Evolutionary conservation across 2,797 vertebrate genomes (phyloP).

Genomic region (Poecilia velifera): DNA sequence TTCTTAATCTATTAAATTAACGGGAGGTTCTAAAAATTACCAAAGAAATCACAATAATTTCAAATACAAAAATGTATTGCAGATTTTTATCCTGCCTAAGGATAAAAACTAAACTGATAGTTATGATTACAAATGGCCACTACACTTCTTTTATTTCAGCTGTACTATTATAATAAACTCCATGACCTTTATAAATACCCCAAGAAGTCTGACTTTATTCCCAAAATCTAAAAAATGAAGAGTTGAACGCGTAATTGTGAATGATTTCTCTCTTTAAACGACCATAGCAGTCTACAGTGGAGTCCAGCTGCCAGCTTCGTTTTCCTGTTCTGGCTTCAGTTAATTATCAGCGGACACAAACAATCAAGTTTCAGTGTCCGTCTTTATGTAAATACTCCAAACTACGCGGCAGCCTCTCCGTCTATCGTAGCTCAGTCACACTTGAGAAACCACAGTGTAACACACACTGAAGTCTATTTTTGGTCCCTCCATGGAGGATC

Average conservation of each 20-base stretch:
- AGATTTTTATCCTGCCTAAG: too few species aligned
- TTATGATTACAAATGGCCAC: too few species aligned
- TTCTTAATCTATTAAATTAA: too few species aligned
- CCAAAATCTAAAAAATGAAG: background rate
- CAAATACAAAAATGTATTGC: too few species aligned
- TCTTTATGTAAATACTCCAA: slow-evolving; percentile 46
- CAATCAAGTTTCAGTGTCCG: slow-evolving; percentile 44
- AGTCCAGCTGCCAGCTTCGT: background rate
- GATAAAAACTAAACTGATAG: too few species aligned
- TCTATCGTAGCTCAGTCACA: slow-evolving; percentile 61
- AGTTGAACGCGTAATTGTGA: background rate
- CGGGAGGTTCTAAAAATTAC: too few species aligned
- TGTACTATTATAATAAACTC: background rate
- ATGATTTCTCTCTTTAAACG: background rate
- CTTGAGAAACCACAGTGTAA: slow-evolving; percentile 56
- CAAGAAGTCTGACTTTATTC: background rate
- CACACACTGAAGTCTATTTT: slow-evolving; percentile 71
- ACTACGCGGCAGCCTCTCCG: slow-evolving; percentile 49
- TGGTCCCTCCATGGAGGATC: slow-evolving; percentile 64
- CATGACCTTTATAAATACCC: background rate
- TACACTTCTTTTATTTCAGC: background rate
- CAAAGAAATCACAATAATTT: too few species aligned
- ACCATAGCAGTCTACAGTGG: background rate
- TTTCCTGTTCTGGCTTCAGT: background rate
- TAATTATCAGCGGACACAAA: slow-evolving; percentile 21